Evolutionary conservation across 2,113 vertebrate genomes (phyloP), one percentile per base, ranked within the genome.

Genomic region (Pygoscelis antarcticus): DNA sequence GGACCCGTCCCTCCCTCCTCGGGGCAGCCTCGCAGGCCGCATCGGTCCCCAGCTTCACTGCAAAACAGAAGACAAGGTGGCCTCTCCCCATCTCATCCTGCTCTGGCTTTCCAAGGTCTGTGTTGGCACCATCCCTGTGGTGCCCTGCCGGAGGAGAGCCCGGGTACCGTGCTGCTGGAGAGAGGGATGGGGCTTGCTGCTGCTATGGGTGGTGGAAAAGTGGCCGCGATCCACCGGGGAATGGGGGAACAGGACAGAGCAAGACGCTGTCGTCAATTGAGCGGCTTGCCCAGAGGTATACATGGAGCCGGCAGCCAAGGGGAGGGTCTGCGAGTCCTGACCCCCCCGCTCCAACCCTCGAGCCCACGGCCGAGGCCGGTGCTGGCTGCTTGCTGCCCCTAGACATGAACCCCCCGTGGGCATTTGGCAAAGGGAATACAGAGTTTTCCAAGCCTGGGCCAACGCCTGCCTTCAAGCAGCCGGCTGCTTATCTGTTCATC

Each of bases 401-500:
- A 22, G 51, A 22, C 57, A 3, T 0, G 16, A 71, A 64, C 4
- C 47, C 82, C 83, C 78, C 10, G 3, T 1, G 5, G 61, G 49
- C 4, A 8, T 36, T 64, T 84, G 70, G 71, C 61, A 57, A 51
- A 58, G 61, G 66, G 55, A 79, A 68, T 9, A 38, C 0, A 0
- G 80, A 71, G 19, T 78, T 95, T 89, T 62, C 32, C 80, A 52
- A 87, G 51, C 25, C 64, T 44, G 49, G 55, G 36, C 60, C 62
- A 34, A 27, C 0, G 1, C 51, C 75, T 52, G 79, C 61, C 83
- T 14, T 13, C 4, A 1, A 77, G 44, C 70, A 88, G 70, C 16
- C 10, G 1, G 72, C 54, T 74, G 78, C 19, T 78, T 96, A 97
- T 96, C 94, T 89, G 76, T 58, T 84, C 91, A 93, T 96, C 98